Conservation (phyloP, 2,797 vertebrate genomes). For the Enteromius unitaeniatus region DNA sequence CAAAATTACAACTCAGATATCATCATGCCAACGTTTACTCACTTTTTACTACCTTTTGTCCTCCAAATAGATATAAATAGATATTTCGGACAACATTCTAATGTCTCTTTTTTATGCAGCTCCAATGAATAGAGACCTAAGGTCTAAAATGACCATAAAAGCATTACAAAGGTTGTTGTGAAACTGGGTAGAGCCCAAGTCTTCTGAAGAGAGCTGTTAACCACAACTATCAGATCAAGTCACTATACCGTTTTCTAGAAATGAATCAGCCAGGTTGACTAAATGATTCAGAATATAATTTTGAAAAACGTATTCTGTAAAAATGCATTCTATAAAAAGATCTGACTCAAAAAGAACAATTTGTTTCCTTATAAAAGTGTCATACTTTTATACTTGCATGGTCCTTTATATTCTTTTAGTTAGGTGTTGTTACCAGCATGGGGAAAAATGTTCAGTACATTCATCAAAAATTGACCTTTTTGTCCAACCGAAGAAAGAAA, state of each 20-base stretch:
- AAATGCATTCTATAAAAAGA: not conserved
- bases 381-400: not conserved
- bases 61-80: not conserved
- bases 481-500: not conserved
- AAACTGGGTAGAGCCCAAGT: not conserved
- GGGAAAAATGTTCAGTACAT: not conserved
- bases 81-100: not conserved
- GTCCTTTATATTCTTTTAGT: not conserved
- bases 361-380: not conserved
- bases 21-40: not conserved
- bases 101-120: not conserved
- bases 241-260: not conserved
- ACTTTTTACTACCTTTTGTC: not conserved
- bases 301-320: not conserved
- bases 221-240: not conserved
- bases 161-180: not conserved
- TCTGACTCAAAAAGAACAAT: not conserved
- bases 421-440: not conserved
- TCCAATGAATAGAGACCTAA: not conserved
- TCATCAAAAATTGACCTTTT: not conserved
- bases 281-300: not conserved
- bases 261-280: not conserved
- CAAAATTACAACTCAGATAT: not conserved
- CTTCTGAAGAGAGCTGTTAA: not conserved
- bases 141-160: not conserved